phyloP scores from a whole-genome alignment of 2,797 vertebrate species.

The Crax fasciolata region DNA sequence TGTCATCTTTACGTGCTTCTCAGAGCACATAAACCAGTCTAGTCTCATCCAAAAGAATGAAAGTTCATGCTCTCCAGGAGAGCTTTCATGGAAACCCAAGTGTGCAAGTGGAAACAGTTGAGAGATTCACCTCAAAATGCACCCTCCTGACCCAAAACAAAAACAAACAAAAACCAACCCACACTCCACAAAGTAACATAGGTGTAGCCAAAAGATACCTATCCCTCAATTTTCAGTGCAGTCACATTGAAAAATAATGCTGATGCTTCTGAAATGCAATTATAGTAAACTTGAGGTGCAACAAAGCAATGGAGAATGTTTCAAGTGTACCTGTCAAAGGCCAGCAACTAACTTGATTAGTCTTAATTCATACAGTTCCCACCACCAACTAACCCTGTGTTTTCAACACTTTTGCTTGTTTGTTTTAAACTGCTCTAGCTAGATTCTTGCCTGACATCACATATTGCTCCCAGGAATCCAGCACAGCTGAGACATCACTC shows the following conservation, averaged over 20 bases:
- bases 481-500: not conserved
- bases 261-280: not conserved
- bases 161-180: not conserved
- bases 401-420: not conserved
- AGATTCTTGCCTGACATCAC: not conserved
- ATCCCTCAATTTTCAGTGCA: not conserved
- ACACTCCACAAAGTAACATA: not conserved
- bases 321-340: not conserved
- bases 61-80: not conserved
- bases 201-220: not conserved
- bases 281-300: not conserved
- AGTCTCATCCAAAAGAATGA: not conserved
- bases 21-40: not conserved
- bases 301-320: not conserved
- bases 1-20: not conserved
- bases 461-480: not conserved
- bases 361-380: not conserved
- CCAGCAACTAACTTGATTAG: not conserved
- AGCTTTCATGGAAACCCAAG: not conserved
- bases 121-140: not conserved
- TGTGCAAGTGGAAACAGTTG: not conserved
- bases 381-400: not conserved
- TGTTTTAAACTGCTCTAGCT: not conserved
- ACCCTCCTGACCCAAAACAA: not conserved
- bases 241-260: not conserved